Evolutionary conservation across 2,888 invertebrate genomes (phyloP).

Genomic region (Cyaniris semiargus): DNA sequence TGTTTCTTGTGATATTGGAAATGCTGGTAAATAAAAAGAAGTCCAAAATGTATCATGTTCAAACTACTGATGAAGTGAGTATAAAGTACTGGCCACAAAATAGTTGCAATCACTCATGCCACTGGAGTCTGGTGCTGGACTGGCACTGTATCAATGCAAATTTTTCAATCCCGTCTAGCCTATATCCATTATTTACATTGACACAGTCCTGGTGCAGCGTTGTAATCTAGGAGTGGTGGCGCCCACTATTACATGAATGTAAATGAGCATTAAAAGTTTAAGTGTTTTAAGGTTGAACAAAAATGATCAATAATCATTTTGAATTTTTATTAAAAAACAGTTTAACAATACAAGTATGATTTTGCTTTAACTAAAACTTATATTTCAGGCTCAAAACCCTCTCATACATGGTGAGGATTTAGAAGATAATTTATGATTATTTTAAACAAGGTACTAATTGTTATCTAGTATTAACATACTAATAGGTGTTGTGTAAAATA

Average conservation of each 20-base stretch:
- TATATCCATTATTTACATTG: neutral
- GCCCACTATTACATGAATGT: neutral
- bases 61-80: conserved; percentile 91
- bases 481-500: neutral
- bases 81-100: neutral
- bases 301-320: neutral
- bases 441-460: neutral
- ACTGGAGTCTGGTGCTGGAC: neutral
- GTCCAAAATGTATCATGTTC: conserved; percentile 90
- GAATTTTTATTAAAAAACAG: conserved; percentile 18
- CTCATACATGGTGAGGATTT: conserved; percentile 38
- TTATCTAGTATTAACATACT: neutral
- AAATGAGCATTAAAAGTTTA: no score
- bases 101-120: neutral
- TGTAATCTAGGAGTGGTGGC: neutral
- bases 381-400: conserved; percentile 41
- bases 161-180: neutral
- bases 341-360: conserved; percentile 5
- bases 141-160: neutral
- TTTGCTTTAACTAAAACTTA: conserved; percentile 6
- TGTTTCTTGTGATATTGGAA: conserved; percentile 95
- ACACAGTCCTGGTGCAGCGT: neutral
- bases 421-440: conserved; percentile 35
- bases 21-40: conserved; percentile 91
- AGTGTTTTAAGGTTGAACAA: neutral